A percentile compares a stretch with the other conserved stretches of the same genome.
Evolutionary conservation across 2,797 vertebrate genomes (phyloP).

Genomic region (Gila robusta): DNA sequence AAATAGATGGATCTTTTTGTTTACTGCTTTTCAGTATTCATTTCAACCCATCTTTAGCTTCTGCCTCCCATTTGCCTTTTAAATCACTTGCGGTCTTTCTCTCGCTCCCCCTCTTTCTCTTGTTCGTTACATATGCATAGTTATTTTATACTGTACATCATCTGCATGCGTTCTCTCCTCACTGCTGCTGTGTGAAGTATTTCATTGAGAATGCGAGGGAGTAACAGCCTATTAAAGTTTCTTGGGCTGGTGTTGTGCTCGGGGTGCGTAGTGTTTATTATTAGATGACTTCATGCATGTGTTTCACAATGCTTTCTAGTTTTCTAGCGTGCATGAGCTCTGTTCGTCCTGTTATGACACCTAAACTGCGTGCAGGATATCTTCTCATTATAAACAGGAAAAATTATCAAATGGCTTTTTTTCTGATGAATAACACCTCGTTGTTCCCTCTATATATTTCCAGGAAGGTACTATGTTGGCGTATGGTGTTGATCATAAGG

Average conservation of each 20-base stretch:
- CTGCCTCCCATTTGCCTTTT: neutral
- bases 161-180: neutral
- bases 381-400: neutral
- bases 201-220: slow-evolving; percentile 13
- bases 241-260: slow-evolving; percentile 15
- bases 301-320: neutral
- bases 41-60: neutral
- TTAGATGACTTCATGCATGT: slow-evolving; percentile 13
- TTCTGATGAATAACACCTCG: neutral
- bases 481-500: neutral
- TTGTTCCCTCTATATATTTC: neutral
- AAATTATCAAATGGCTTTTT: slow-evolving; percentile 1
- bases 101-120: neutral
- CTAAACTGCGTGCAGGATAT: neutral
- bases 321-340: neutral
- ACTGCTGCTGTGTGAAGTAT: slow-evolving; percentile 17
- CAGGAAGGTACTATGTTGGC: neutral
- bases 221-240: slow-evolving; percentile 40
- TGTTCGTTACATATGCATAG: neutral
- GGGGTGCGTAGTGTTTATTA: neutral
- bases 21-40: neutral
- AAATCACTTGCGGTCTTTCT: neutral
- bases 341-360: neutral
- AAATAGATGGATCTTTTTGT: neutral
- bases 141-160: neutral